Evolutionary conservation across 2,888 invertebrate species (phyloP), one percentile per base, ranked within the genome.

Genomic region (Drosophila ezoana): DNA sequence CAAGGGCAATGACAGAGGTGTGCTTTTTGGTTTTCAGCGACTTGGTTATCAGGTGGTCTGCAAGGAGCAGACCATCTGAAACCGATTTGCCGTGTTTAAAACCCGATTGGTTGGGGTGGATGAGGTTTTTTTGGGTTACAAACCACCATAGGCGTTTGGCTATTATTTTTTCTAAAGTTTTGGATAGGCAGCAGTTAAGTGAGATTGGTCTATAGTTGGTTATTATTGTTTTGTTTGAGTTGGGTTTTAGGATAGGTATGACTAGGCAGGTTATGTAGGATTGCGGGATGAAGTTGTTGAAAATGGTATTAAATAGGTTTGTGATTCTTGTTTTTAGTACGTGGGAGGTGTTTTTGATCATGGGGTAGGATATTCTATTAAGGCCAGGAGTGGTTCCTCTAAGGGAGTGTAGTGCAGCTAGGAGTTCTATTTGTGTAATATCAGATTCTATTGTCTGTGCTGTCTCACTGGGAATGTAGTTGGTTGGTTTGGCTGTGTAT

Each of bases 161-260:
- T 6, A 43, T 20, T 20, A 43, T n/a, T 23, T 44, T 44, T 44
- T 44, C 8, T 13, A 44, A 3, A 0, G 23, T 43, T 43, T 43
- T 43, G 6, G 43, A 20, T 5, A 43, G 6, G n/a, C 43, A 43
- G 8, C 43, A 43, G 23, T 44, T 44, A n/a, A 23, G 23, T 20
- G 44, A 66, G 14, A 75, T 67, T 43, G 75, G 75, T 28, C 75
- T 41, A 45, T 67, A 44, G 44, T 14, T 44, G 14, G 45, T 59
- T 33, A 51, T 41, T 23, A 37, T 5, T 23, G 75, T 62, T 52
- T 56, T 68, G 14, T 70, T 41, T n/a, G 32, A 8, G n/a, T 57
- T 64, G 1, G 57, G 65, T 44, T 69, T 72, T 51, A 59, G 10
- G 1, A 59, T 23, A 11, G 47, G 37, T 44, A 66, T 14, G 28